Conservation (phyloP, 1,140 invertebrate species). For the Aphidius ervi region DNA sequence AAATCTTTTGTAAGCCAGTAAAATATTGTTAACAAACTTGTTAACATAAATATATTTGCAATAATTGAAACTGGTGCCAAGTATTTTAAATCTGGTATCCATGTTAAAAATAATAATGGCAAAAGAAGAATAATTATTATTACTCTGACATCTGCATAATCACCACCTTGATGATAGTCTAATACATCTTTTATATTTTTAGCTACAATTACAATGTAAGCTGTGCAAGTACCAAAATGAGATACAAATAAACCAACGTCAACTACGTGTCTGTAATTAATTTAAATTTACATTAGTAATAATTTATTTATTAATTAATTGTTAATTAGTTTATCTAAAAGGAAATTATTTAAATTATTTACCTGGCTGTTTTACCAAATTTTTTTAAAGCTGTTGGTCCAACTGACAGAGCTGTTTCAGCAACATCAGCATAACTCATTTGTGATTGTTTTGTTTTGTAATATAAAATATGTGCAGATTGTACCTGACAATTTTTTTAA, state of each 20-base stretch:
- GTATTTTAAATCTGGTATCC: conserved; percentile 76
- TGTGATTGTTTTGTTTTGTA: conserved; percentile 62
- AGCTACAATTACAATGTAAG: conserved; percentile 76
- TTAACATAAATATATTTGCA: conserved; percentile 73
- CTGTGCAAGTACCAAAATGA: conserved; percentile 80
- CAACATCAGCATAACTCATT: conserved; percentile 76
- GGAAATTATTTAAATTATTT: conserved; percentile 33
- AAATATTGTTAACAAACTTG: conserved; percentile 73
- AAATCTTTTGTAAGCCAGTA: conserved; percentile 68
- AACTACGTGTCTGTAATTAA: conserved; percentile 22
- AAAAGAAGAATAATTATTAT: conserved; percentile 50
- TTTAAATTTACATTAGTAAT: too few relatives aligned
- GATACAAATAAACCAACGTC: conserved; percentile 63
- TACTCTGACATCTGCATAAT: neutral
- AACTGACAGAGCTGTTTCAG: conserved; percentile 65
- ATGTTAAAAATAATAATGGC: conserved; percentile 69
- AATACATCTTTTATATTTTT: conserved; percentile 62
- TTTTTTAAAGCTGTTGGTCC: conserved; percentile 64
- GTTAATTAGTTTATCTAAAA: too few relatives aligned
- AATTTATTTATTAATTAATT: too few relatives aligned
- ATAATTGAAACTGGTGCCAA: conserved; percentile 78
- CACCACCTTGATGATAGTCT: too few relatives aligned
- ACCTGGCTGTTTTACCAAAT: conserved; percentile 62
- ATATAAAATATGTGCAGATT: conserved; percentile 76
- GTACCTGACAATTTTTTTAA: conserved; percentile 47